Conservation (phyloP, 2,113 vertebrate genomes). For the Helogale parvula region DNA sequence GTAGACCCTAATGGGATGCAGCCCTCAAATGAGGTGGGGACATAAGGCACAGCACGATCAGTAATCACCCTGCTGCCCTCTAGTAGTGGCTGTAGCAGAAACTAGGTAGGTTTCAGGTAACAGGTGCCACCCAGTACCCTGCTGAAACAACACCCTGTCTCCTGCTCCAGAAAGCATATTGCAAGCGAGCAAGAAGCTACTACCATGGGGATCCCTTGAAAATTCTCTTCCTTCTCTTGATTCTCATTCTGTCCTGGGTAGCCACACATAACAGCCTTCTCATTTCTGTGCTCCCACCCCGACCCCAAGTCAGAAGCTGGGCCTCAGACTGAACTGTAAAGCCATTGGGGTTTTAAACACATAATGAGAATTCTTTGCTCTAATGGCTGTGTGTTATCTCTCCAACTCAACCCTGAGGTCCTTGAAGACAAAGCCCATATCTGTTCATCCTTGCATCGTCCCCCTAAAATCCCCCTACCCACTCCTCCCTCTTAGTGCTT, state of each 20-base stretch:
- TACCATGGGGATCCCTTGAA: neutral
- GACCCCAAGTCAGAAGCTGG: neutral
- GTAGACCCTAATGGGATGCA: neutral
- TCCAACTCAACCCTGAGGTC: neutral
- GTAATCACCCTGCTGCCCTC: neutral
- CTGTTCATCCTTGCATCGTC: neutral
- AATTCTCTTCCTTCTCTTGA: neutral
- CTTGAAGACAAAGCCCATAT: neutral
- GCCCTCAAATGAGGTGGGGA: neutral
- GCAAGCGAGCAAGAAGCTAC: neutral
- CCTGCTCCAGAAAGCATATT: neutral
- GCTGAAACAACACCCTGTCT: neutral
- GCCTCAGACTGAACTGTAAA: neutral
- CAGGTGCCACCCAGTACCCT: neutral
- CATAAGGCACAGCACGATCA: neutral
- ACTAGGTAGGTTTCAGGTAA: neutral
- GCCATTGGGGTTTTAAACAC: neutral
- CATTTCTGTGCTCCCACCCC: neutral
- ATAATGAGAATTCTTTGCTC: neutral
- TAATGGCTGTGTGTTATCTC: neutral
- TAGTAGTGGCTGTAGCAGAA: neutral
- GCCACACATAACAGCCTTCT: neutral
- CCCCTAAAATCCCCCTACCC: neutral
- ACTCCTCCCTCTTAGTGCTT: neutral
- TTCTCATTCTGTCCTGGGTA: neutral